Conservation (phyloP, 2,888 invertebrate genomes). For the Ormyrus rosae region DNA sequence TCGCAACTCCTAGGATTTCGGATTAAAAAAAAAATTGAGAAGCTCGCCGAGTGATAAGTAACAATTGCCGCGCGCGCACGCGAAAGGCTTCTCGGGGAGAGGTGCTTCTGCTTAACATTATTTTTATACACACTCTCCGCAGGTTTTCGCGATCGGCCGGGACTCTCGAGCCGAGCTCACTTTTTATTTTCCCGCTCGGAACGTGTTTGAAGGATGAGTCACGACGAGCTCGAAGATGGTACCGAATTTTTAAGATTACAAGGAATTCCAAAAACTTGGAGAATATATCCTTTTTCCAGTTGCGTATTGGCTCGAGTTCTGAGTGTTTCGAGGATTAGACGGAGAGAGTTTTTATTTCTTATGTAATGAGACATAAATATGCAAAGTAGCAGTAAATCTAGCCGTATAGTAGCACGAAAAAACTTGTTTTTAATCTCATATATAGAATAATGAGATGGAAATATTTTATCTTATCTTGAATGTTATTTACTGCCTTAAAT, state of each 20-base stretch:
- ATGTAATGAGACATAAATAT: no score
- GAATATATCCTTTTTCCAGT: background rate
- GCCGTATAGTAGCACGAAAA: no score
- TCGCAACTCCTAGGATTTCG: background rate
- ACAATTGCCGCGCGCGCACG: constrained; percentile 22
- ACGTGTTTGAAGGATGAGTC: constrained; percentile 19
- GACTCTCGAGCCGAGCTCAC: constrained; percentile 1
- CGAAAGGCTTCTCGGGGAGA: constrained; percentile 18
- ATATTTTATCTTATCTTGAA: no score
- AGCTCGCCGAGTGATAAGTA: constrained; percentile 10
- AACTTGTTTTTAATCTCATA: no score
- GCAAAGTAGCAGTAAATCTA: no score
- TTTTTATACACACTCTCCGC: constrained; percentile 29
- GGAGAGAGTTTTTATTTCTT: background rate
- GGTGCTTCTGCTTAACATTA: constrained; percentile 38
- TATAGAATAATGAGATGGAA: no score
- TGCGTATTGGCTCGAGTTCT: no score
- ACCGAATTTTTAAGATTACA: constrained; percentile 10
- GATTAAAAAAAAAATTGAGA: constrained; percentile 12
- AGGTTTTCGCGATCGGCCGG: constrained; percentile 4
- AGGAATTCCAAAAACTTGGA: constrained; percentile 3
- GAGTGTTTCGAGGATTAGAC: background rate
- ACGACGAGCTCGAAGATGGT: background rate
- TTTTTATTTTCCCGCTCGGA: constrained; percentile 11
- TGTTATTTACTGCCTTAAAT: no score